Conservation (phyloP, 2,888 invertebrate genomes). For the Blastobasis lacticolella region DNA sequence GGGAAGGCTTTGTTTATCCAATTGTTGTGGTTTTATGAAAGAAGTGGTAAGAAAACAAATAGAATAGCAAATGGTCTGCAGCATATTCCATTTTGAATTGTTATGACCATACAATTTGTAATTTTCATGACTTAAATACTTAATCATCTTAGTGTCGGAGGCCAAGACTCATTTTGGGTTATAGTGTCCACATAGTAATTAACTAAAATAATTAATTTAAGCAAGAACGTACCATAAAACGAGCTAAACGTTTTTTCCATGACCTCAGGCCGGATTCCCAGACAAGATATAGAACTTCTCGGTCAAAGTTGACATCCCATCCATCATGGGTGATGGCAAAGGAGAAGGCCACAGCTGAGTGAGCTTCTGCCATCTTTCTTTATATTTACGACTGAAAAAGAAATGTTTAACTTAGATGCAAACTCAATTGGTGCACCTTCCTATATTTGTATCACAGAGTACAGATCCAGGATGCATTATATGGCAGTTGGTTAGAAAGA, state of each 20-base stretch:
- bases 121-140: too few species aligned
- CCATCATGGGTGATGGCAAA: constrained; percentile 99
- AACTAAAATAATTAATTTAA: neutral
- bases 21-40: too few species aligned
- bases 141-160: too few species aligned
- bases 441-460: neutral
- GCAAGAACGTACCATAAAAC: constrained; percentile 84
- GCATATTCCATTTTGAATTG: too few species aligned
- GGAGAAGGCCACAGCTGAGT: constrained; percentile 97
- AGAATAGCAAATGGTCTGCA: too few species aligned
- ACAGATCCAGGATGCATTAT: neutral
- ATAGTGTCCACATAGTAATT: too few species aligned
- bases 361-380: constrained; percentile 94
- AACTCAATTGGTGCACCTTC: neutral
- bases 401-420: neutral
- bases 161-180: too few species aligned
- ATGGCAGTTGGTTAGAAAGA: too few species aligned
- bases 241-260: constrained; percentile 93
- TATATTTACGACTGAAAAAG: constrained; percentile 18
- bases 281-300: constrained; percentile 95
- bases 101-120: too few species aligned
- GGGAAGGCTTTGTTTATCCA: too few species aligned
- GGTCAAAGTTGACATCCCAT: constrained; percentile 97
- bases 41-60: too few species aligned
- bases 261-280: constrained; percentile 96